Conservation (phyloP, 2,113 vertebrate species). For the Gasterosteus aculeatus region DNA sequence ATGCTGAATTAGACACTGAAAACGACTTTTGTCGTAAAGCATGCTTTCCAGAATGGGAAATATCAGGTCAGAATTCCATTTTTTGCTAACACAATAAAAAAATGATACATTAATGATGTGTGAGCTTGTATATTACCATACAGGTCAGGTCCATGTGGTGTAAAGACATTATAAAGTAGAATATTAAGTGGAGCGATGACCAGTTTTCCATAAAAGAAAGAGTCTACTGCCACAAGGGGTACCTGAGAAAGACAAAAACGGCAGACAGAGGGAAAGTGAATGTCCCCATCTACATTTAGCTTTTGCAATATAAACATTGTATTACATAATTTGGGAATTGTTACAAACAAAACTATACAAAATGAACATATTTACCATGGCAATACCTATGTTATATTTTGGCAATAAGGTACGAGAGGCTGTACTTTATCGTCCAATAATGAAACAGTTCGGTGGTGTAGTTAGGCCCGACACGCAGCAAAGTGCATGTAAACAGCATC, state of each 20-base stretch:
- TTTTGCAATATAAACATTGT: not conserved
- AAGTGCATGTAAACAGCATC: too few relatives aligned
- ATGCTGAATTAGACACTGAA: not conserved
- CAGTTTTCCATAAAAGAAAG: constrained; percentile 94
- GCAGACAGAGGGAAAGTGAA: not conserved
- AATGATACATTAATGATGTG: not conserved
- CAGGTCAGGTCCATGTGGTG: constrained; percentile 93
- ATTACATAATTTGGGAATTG: not conserved
- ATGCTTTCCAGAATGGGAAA: not conserved
- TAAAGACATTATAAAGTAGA: constrained; percentile 95
- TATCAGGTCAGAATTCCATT: not conserved
- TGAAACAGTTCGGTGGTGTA: too few relatives aligned
- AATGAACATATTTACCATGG: not conserved
- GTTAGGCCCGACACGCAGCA: too few relatives aligned
- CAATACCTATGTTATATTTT: not conserved
- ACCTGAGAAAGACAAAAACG: constrained; percentile 77
- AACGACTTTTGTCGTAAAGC: not conserved
- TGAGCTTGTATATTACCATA: constrained; percentile 84
- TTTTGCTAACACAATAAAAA: not conserved
- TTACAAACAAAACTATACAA: not conserved
- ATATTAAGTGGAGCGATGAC: constrained; percentile 95
- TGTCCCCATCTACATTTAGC: not conserved
- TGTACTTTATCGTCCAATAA: too few relatives aligned
- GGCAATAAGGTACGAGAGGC: too few relatives aligned
- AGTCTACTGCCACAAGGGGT: constrained; percentile 92